Conservation (phyloP, 2,888 invertebrate species). For the Lasioglossum lativentre region DNA sequence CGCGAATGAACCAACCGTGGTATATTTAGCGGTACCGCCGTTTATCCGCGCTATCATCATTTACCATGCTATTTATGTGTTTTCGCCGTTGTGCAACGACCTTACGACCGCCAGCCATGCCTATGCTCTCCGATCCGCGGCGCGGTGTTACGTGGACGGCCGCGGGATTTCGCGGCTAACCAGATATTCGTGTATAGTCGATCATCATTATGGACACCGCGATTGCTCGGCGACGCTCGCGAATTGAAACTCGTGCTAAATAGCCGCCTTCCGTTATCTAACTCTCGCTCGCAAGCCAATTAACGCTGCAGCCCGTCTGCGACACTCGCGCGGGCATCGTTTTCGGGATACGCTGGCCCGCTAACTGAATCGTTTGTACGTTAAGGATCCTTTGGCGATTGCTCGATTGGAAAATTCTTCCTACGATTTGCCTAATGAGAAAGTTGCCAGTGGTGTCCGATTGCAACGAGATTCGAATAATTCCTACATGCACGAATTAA, state of each 20-base stretch:
- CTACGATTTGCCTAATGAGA: background rate
- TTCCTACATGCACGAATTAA: background rate
- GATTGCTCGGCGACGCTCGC: conserved; percentile 34
- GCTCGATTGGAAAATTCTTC: conserved; percentile 1
- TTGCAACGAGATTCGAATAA: background rate
- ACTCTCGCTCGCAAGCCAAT: conserved; percentile 9
- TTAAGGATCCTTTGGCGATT: background rate
- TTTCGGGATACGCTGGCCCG: background rate
- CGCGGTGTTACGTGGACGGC: conserved; percentile 49
- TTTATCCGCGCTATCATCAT: conserved; percentile 64
- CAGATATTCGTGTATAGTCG: conserved; percentile 60
- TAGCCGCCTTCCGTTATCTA: conserved; percentile 20
- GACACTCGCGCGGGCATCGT: background rate
- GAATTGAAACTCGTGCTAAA: conserved; percentile 6
- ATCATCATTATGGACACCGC: conserved; percentile 58
- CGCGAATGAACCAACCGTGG: conserved; percentile 50
- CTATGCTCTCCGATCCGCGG: conserved; percentile 34
- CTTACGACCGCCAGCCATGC: conserved; percentile 39
- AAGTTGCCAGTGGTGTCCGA: background rate
- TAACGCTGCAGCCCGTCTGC: conserved; percentile 8
- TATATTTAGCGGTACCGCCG: conserved; percentile 61
- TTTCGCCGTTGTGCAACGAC: conserved; percentile 64
- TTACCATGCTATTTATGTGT: conserved; percentile 60
- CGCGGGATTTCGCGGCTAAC: conserved; percentile 67
- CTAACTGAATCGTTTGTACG: background rate